Conservation (phyloP, 2,113 vertebrate species). For the Ophiodon elongatus region DNA sequence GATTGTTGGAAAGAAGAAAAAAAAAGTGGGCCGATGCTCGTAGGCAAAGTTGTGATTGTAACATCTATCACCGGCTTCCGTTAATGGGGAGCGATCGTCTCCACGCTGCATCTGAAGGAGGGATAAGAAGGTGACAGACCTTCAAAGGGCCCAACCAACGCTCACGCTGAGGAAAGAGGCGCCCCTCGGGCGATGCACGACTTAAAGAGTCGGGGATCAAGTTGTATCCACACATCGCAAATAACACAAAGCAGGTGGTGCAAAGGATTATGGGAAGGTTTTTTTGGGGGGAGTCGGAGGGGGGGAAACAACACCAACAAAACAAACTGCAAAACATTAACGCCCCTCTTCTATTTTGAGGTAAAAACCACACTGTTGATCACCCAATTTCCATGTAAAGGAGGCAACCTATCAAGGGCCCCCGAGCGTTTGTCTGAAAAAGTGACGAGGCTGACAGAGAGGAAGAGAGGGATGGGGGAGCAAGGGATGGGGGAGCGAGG, state of each 20-base stretch:
- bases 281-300: neutral
- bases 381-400: slow-evolving; percentile 19
- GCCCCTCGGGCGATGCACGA: neutral
- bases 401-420: slow-evolving; percentile 30
- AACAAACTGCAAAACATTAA: slow-evolving; percentile 28
- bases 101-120: neutral
- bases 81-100: neutral
- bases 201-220: slow-evolving; percentile 6
- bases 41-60: neutral
- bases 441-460: slow-evolving; percentile 36
- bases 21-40: neutral
- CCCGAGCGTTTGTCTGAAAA: slow-evolving; percentile 22
- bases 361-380: slow-evolving; percentile 19
- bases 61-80: neutral
- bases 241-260: slow-evolving; percentile 35
- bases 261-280: slow-evolving; percentile 46
- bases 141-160: neutral
- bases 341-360: slow-evolving; percentile 12
- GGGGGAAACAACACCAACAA: slow-evolving; percentile 6
- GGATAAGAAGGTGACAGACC: neutral
- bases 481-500: slow-evolving; percentile 19
- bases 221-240: slow-evolving; percentile 30
- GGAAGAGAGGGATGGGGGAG: slow-evolving; percentile 19
- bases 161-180: neutral
- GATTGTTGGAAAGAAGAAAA: slow-evolving; percentile 2